phyloP scores from a whole-genome alignment of 2,113 vertebrate genomes.

The Callipepla squamata region DNA sequence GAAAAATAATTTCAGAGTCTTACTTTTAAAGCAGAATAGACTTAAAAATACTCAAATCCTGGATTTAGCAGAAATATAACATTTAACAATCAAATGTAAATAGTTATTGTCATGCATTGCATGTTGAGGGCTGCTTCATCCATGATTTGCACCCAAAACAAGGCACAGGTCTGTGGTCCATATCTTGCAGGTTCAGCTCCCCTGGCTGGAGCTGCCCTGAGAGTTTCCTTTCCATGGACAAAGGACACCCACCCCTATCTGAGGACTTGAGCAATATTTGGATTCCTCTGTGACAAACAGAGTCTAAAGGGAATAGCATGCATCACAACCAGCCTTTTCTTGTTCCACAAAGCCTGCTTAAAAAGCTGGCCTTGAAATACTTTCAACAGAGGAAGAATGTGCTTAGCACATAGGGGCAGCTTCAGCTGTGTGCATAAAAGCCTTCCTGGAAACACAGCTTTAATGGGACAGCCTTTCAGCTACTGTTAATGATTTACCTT shows the following conservation, averaged over 20 bases:
- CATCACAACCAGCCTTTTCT: background rate
- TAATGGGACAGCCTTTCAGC: background rate
- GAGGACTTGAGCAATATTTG: background rate
- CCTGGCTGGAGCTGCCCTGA: background rate
- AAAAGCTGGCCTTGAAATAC: background rate
- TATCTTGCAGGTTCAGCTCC: background rate
- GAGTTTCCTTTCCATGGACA: background rate
- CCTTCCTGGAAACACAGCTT: background rate
- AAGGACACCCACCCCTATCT: rapidly evolving
- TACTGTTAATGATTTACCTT: background rate
- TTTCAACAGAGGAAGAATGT: background rate
- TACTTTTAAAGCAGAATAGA: background rate
- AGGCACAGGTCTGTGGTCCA: background rate
- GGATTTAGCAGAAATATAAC: background rate
- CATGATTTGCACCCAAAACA: background rate
- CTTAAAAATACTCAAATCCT: background rate
- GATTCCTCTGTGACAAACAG: background rate
- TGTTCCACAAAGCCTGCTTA: background rate
- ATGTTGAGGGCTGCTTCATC: background rate
- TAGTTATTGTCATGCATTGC: background rate
- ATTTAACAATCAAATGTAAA: background rate
- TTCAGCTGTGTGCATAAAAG: background rate
- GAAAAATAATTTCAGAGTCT: background rate
- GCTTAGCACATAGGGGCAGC: background rate
- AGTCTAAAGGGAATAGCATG: background rate